phyloP scores from a whole-genome alignment of 2,113 vertebrate species.

The Struthidea cinerea region DNA sequence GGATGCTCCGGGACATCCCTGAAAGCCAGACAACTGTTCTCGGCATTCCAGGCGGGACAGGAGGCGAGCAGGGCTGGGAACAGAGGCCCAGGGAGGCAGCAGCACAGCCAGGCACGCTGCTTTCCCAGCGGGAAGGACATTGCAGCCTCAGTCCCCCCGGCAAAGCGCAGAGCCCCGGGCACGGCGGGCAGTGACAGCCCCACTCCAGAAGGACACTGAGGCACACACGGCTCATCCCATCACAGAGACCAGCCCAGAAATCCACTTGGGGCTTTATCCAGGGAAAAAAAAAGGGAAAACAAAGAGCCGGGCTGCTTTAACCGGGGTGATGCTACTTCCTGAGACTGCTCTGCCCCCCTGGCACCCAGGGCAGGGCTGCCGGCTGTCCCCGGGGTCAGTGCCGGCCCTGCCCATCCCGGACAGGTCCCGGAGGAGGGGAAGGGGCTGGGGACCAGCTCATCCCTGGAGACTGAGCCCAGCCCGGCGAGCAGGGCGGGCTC shows the following conservation, averaged over 20 bases:
- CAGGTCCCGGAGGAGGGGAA: neutral
- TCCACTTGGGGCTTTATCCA: neutral
- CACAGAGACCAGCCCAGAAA: neutral
- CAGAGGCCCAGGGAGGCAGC: neutral
- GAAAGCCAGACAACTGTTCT: neutral
- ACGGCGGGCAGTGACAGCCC: rapidly evolving
- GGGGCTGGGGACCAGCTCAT: neutral
- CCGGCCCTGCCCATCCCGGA: neutral
- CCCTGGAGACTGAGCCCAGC: neutral
- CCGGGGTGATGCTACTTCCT: neutral
- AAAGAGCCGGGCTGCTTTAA: neutral
- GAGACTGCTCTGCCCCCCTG: rapidly evolving
- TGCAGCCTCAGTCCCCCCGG: neutral
- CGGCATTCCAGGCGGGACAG: neutral
- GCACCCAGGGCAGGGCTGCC: neutral
- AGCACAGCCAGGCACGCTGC: neutral
- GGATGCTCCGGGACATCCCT: neutral
- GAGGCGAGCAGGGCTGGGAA: neutral
- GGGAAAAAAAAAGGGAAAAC: neutral
- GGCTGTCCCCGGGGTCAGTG: neutral
- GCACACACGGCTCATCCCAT: neutral
- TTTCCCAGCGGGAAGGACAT: neutral
- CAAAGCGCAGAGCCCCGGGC: neutral
- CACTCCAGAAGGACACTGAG: neutral
- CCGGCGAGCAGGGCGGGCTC: neutral